These are phyloP conservation scores for Sphecodes monilicornis DNA, from an alignment of 2,888 invertebrate species.

Conservation along the genomic window DNA sequence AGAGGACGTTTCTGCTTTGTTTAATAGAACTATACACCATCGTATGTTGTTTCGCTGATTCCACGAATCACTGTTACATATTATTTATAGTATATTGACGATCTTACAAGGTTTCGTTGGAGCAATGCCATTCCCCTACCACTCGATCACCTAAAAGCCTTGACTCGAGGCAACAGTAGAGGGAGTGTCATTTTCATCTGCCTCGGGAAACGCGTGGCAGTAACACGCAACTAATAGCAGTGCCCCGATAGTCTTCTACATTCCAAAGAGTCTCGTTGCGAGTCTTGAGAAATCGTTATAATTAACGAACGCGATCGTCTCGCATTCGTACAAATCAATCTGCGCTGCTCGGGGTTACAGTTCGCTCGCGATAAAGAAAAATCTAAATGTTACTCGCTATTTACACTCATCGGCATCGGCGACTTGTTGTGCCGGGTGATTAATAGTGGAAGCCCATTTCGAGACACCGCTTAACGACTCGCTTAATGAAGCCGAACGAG, in stretches of 20 bases:
- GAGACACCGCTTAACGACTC: not conserved
- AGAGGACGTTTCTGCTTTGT: not conserved
- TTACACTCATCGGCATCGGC: no score
- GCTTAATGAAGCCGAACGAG: not conserved
- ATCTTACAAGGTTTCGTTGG: constrained; percentile 42
- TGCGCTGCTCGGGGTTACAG: not conserved
- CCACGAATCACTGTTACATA: not conserved
- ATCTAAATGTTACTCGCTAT: no score
- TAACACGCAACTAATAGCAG: constrained; percentile 26
- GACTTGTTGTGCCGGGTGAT: not conserved
- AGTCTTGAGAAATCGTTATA: not conserved
- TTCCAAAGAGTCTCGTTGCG: not conserved
- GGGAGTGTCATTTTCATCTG: constrained; percentile 17
- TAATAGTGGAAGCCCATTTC: not conserved
- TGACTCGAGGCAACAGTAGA: constrained; percentile 33
- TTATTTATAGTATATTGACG: constrained; percentile 63
- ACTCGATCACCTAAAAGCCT: constrained; percentile 36
- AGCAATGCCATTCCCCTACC: constrained; percentile 60
- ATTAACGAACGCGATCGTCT: not conserved
- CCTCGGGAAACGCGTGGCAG: constrained; percentile 31
- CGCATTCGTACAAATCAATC: not conserved
- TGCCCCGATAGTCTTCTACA: not conserved
- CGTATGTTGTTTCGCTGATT: not conserved
- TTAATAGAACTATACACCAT: not conserved
- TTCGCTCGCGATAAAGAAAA: not conserved